Evolutionary conservation across 2,797 vertebrate species (phyloP), one percentile per base, ranked within the genome.

Genomic region (Cynopterus sphinx): DNA sequence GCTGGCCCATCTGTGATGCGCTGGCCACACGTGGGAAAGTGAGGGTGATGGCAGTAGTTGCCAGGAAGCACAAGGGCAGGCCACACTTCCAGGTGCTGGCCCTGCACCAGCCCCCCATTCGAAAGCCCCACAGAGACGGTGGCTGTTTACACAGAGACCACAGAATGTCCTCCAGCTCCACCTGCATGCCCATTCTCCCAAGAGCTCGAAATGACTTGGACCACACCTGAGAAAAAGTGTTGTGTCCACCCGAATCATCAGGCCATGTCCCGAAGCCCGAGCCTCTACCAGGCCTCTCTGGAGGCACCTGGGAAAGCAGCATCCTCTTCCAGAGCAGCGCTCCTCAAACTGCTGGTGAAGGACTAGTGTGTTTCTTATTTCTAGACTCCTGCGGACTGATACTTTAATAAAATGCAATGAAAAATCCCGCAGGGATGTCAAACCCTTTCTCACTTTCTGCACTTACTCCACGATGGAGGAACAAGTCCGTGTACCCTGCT

Each of bases 21-120:
- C 39, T 24, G n/a, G 73, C 5, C 22, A 11, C 31, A 49, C 0
- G 1, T 41, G 8, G 46, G 49, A 51, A 11, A 13, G 4, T 19
- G n/a, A 43, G 11, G 31, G 11, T 41, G 3, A 11, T 9, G 31
- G 67, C 46, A 87, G 33, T 2, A 17, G 12, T 0, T 59, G 26
- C 59, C 70, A 67, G 91, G 46, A 65, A 49, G 51, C 46, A 6
- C 17, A 46, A 2, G 13, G 22, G 68, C 22, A 19, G 28, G 74
- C 13, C 17, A 43, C 51, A 41, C 5, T 31, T 90, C 36, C 36
- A 33, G 51, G 16, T 6, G 53, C 67, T 17, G 41, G 53, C 43
- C 57, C 13, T 33, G 33, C 5, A 11, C 43, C 39, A 33, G 31
- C 11, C 9, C 57, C 67, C 65, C 11, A 0, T 59, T 79, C 39